These are phyloP conservation scores for Seriola quinqueradiata DNA, from an alignment of 2,113 vertebrate genomes.

Conservation along the genomic window DNA sequence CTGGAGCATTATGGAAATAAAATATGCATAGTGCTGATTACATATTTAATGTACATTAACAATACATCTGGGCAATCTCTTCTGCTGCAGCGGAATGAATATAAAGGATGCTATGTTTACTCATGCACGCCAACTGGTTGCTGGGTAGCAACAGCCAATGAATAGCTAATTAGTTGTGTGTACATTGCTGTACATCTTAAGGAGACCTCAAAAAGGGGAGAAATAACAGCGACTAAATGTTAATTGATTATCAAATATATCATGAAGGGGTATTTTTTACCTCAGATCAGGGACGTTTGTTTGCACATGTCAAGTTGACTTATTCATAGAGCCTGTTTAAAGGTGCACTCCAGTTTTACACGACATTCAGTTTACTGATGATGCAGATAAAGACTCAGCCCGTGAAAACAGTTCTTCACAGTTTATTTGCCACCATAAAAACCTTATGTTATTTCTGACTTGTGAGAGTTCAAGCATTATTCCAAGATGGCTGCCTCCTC, in stretches of 20 bases:
- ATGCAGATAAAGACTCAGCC: no score
- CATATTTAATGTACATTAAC: conserved; percentile 55
- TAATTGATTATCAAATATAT: neutral
- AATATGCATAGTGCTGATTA: conserved; percentile 35
- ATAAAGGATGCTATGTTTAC: conserved; percentile 23
- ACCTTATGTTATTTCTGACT: no score
- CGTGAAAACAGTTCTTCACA: no score
- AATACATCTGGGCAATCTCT: conserved; percentile 47
- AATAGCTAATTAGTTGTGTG: conserved; percentile 41
- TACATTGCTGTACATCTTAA: neutral
- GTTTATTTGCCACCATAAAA: no score
- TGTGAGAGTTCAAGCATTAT: no score
- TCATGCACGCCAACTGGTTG: conserved; percentile 24
- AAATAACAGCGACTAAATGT: neutral
- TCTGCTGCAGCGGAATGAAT: conserved; percentile 8
- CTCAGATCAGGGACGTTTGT: neutral
- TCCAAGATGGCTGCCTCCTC: no score
- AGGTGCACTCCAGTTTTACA: neutral
- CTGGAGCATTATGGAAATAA: conserved; percentile 18
- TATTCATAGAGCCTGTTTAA: neutral
- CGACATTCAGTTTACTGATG: no score
- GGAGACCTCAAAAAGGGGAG: neutral
- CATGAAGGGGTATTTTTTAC: neutral
- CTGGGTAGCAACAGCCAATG: conserved; percentile 34
- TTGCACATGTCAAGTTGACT: conserved; percentile 13